Conservation (phyloP, 2,113 vertebrate genomes). For the Grammomys surdaster region DNA sequence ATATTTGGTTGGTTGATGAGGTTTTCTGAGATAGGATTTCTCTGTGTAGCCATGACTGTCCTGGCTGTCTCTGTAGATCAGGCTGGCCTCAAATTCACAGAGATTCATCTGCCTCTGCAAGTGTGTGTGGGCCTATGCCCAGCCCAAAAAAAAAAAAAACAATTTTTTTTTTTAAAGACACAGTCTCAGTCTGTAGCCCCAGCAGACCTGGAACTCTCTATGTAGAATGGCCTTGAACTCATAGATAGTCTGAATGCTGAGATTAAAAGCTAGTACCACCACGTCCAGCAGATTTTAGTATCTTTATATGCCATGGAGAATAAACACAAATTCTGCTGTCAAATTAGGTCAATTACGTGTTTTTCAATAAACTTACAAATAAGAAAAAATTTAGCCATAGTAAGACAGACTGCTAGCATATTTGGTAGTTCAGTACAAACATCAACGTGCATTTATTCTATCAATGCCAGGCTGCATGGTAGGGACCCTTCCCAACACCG, state of each 20-base stretch:
- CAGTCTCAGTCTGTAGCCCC: neutral
- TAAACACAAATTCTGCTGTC: constrained; percentile 32
- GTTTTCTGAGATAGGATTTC: neutral
- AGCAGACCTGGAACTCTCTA: neutral
- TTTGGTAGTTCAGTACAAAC: constrained; percentile 2
- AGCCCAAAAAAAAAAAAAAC: too few relatives aligned
- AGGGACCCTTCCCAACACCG: neutral
- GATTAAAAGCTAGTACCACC: neutral
- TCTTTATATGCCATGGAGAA: neutral
- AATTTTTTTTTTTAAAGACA: neutral
- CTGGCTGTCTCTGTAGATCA: neutral
- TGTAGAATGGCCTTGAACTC: neutral
- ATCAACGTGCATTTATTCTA: neutral
- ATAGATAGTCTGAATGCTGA: neutral
- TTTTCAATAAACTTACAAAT: neutral
- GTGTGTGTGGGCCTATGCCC: too few relatives aligned
- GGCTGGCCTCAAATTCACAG: neutral
- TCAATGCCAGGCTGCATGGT: neutral
- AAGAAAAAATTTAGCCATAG: constrained; percentile 2
- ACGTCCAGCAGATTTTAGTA: neutral
- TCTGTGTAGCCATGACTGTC: neutral
- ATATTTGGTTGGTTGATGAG: neutral
- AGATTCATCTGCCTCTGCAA: neutral
- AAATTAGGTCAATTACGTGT: constrained; percentile 3
- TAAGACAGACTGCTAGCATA: neutral